A percentile compares a stretch with the other conserved stretches of the same genome.
These are phyloP conservation scores for Formicarius rufipectus DNA, from an alignment of 2,113 vertebrate genomes.

Conservation along the genomic window DNA sequence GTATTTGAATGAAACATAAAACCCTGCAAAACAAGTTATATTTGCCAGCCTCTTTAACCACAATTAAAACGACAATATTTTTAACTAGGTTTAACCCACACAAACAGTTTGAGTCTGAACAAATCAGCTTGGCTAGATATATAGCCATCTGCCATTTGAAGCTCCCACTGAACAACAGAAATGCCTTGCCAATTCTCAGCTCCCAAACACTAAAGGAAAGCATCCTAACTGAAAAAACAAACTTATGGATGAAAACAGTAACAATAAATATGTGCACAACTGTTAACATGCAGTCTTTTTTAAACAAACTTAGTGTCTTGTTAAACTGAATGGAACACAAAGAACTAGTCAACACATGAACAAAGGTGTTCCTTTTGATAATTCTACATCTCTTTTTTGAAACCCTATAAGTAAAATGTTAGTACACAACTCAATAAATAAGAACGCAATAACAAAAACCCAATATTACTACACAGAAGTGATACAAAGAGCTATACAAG, in stretches of 20 bases:
- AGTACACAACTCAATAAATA: rapidly evolving
- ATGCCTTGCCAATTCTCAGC: background rate
- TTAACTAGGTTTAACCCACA: background rate
- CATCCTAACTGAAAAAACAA: background rate
- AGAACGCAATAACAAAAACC: rapidly evolving
- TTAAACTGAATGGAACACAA: rapidly evolving
- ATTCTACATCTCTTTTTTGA: background rate
- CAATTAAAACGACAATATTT: rapidly evolving
- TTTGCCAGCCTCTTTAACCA: background rate
- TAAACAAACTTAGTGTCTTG: no score
- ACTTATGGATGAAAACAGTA: background rate
- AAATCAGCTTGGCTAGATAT: background rate
- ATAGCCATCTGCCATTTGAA: background rate
- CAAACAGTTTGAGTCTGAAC: rapidly evolving
- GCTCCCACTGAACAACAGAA: background rate
- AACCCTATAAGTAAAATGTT: rapidly evolving
- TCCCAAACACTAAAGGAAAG: background rate
- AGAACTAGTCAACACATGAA: rapidly evolving
- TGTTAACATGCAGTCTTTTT: rapidly evolving
- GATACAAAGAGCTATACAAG: rapidly evolving
- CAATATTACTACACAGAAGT: rapidly evolving
- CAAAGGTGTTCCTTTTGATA: rapidly evolving
- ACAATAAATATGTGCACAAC: background rate
- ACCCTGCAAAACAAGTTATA: background rate
- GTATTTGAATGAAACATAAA: background rate